Evolutionary conservation across 2,888 invertebrate species (phyloP), one percentile per base, ranked within the genome.

Genomic region (Sinhomidia bicolor): DNA sequence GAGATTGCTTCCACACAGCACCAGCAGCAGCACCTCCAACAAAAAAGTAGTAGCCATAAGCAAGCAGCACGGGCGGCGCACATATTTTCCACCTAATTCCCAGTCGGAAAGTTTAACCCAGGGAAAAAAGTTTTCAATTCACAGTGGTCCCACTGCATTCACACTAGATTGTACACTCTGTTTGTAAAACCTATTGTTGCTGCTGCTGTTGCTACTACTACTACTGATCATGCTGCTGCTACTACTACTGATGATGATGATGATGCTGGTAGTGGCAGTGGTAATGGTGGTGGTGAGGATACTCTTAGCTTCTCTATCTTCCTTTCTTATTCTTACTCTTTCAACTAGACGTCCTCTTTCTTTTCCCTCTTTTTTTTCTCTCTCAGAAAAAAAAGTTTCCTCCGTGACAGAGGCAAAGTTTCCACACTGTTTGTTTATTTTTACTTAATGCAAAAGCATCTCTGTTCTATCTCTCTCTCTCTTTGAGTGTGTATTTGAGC

Each of bases 111-210:
- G 87, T 87, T 87, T 82, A 82, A 80, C 74, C 87, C 57, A 87
- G 81, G 87, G 83, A 81, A 71, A 86, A 86, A 87, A 81, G 74
- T 87, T 87, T 87, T 87, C 87, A 87, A 87, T 82, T 87, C 87
- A 80, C 86, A 80, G 47, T 68, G 80, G 86, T 41, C 81, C 81
- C 86, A 60, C 84, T 80, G 86, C 80, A 81, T 87, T 80, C 81
- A 62, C 80, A 81, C 57, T 47, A 62, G 74, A 87, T 65, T 65
- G 44, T 81, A 62, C 26, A 62, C 14, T 60, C 47, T 81, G 62
- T 81, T 79, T 79, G 79, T 60, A 57, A 60, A 79, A 79, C 20
- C 79, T 78, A 79, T 79, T 79, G 79, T 79, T 60, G 79, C 20
- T 60, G 57, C 7, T n/a, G n/a, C n/a, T n/a, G n/a, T n/a, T n/a